Evolutionary conservation across 1,140 invertebrate genomes (phyloP).

Genomic region (Trigoniulus corallinus): DNA sequence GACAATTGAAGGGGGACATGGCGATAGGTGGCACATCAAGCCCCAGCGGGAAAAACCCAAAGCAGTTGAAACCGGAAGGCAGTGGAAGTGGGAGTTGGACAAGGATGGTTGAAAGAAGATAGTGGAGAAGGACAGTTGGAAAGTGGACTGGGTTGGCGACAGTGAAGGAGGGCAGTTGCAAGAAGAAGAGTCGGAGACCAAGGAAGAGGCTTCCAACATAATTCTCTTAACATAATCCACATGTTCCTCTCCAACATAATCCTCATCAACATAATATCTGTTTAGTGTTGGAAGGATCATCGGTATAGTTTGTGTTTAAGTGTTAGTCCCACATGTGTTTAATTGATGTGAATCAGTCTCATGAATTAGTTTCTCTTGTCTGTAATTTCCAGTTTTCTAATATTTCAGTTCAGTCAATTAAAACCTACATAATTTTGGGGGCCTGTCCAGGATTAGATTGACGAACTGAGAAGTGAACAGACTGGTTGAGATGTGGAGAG

Average conservation of each 20-base stretch:
- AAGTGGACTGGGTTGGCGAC: no score
- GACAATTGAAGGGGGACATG: no score
- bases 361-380: neutral
- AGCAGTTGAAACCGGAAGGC: constrained; percentile 12
- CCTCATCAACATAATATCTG: neutral
- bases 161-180: constrained; percentile 12
- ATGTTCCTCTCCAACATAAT: neutral
- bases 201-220: constrained; percentile 13
- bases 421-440: no score
- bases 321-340: constrained; percentile 1
- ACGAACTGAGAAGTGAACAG: no score
- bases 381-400: no score
- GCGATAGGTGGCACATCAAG: no score
- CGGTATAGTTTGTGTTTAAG: constrained; percentile 7
- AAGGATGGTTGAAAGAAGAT: constrained; percentile 13
- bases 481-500: no score
- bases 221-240: constrained; percentile 11
- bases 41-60: constrained; percentile 11
- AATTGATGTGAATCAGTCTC: no score
- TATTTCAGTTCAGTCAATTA: no score
- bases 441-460: no score
- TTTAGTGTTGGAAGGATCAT: no score
- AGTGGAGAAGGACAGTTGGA: constrained; percentile 12
- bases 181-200: constrained; percentile 13
- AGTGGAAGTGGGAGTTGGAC: constrained; percentile 12